These are phyloP conservation scores for Pseudorhombus dupliciocellatus DNA, from an alignment of 2,113 vertebrate genomes.

Conservation along the genomic window DNA sequence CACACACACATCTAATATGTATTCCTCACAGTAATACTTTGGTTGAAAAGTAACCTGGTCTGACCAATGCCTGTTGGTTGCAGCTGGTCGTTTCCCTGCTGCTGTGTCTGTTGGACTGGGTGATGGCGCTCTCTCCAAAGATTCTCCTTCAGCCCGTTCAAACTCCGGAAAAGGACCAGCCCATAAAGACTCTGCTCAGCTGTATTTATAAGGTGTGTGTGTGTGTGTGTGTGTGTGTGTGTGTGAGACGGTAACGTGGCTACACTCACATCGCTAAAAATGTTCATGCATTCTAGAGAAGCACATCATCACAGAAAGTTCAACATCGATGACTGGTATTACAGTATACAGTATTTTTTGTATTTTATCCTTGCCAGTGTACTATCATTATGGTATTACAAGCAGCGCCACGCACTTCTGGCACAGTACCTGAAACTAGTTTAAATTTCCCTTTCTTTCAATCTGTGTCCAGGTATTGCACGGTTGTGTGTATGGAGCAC, in stretches of 20 bases:
- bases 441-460: not conserved
- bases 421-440: too few species aligned
- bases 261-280: not conserved
- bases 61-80: not conserved
- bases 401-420: too few species aligned
- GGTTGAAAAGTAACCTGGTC: not conserved
- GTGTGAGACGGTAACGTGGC: not conserved
- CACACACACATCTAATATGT: not conserved
- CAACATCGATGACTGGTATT: too few species aligned
- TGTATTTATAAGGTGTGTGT: constrained; percentile 93
- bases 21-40: not conserved
- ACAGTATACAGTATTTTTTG: too few species aligned
- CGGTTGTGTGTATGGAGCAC: constrained; percentile 97
- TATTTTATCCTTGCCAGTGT: too few species aligned
- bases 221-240: constrained; percentile 63
- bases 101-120: constrained; percentile 97
- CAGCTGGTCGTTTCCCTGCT: constrained; percentile 97
- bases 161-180: constrained; percentile 87
- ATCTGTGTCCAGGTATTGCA: constrained; percentile 87
- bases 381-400: too few species aligned
- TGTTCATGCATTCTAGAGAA: too few species aligned
- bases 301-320: not conserved
- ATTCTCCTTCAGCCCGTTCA: constrained; percentile 91
- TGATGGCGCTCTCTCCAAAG: constrained; percentile 95
- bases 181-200: constrained; percentile 91